Evolutionary conservation across 2,888 invertebrate genomes (phyloP).

Genomic region (Tanaodytes sp.): DNA sequence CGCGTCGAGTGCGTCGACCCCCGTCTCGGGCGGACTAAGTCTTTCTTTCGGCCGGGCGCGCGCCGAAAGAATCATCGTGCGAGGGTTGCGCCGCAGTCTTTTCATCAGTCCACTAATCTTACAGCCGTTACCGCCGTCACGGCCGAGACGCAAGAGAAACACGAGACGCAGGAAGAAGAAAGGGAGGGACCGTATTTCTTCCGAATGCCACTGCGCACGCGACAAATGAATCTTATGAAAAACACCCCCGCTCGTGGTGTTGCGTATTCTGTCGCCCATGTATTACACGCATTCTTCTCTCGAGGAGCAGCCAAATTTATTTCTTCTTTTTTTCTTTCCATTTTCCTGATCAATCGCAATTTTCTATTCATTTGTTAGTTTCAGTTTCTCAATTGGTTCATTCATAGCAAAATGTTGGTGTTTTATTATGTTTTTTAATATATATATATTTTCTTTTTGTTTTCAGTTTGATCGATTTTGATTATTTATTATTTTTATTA

Average conservation of each 20-base stretch:
- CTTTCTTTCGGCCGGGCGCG: conserved; percentile 31
- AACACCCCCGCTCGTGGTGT: conserved; percentile 23
- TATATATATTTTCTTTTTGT: too few species aligned
- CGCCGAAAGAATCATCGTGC: conserved; percentile 22
- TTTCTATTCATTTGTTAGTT: too few species aligned
- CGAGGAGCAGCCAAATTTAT: too few species aligned
- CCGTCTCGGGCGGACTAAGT: conserved; percentile 29
- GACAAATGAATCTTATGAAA: conserved; percentile 27
- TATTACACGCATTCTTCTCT: too few species aligned
- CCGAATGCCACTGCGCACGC: conserved; percentile 22
- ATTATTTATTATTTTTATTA: too few species aligned
- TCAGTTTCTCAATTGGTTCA: too few species aligned
- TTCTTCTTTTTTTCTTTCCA: too few species aligned
- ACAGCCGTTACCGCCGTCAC: conserved; percentile 30
- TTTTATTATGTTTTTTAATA: too few species aligned
- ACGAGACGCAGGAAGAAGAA: not conserved
- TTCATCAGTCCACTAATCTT: conserved; percentile 47
- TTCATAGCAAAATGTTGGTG: too few species aligned
- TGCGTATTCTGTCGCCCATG: too few species aligned
- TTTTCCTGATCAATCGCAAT: too few species aligned
- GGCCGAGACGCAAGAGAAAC: not conserved
- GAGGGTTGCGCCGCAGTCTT: conserved; percentile 44
- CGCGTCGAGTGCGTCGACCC: conserved; percentile 39
- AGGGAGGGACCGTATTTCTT: conserved; percentile 23
- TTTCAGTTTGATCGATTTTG: too few species aligned